Evolutionary conservation across 2,888 invertebrate species (phyloP), one percentile per base, ranked within the genome.

Genomic region (Noctua pronuba): DNA sequence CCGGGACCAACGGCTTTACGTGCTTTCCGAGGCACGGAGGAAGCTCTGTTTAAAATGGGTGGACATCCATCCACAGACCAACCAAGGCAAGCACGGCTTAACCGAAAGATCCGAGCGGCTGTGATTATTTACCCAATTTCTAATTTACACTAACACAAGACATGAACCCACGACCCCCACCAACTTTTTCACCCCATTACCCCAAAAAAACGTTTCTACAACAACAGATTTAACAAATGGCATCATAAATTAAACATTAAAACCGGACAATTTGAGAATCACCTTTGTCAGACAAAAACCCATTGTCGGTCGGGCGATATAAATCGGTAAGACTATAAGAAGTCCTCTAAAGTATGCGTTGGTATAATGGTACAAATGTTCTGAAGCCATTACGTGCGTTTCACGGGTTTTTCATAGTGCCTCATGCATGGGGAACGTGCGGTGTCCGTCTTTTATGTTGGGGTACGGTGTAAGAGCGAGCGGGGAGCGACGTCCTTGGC

Each of bases 341-440:
- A 91, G 83, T 86, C 82, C 81, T 89, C 89, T 89, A 91, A 93
- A 89, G 77, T 88, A 92, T 92, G 89, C 92, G 65, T 83, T 90
- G 89, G 95, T 94, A 95, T 95, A 95, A 95, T 94, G 91, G 91
- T 93, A 95, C 95, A 95, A 95, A 95, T 95, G 95, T 95, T 93
- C 91, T 89, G 90, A 88, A 90, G 91, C 94, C 94, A 95, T 95
- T 95, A 95, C 95, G 93, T 85, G 87, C 76, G 83, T 92, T 95
- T 95, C 95, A 95, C 95, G 93, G 94, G 93, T 95, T 95, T 95
- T 95, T 95, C 93, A 91, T 87, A 90, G 86, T 68, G 88, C 87
- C 93, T 93, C 94, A 93, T 93, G 93, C 93, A 94, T 95, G 91
- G 92, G 90, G 92, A 93, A 89, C 90, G 89, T 80, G 94, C 94